Evolutionary conservation across 1,140 invertebrate genomes (phyloP), one percentile per base, ranked within the genome.

Genomic region (Scaptomyza hsui): DNA sequence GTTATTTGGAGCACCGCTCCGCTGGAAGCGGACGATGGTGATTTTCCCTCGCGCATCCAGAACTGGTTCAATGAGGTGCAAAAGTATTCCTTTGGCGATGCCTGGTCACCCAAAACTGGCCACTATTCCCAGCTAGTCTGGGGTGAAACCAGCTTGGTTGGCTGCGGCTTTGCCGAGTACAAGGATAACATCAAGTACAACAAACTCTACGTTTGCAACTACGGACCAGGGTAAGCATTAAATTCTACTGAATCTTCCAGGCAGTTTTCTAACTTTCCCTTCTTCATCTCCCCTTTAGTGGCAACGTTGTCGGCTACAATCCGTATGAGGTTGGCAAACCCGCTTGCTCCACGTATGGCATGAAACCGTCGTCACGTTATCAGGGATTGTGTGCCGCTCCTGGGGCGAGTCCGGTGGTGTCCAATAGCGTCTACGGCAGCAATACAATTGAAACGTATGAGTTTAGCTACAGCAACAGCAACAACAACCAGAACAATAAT

Each of bases 101-200:
- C 93, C 60, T 95, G 94, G 88, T 94, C 93, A 51, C 92, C 93
- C 64, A 93, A 93, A 65, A 96, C 95, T 4, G 96, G 95, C 42
- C 96, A 97, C 92, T 97, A 96, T 89, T 96, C 96, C 41, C 96
- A 97, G 94, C 92, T 97, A 75, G 94, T 96, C 29, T 97, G 96
- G 96, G 94, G 94, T 55, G 94, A 95, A 78, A 96, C 95, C 4
- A 94, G 94, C 78, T 92, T 95, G 44, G 93, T 97, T 24, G 96
- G 96, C 24, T 97, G 96, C 89, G 96, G 96, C 15, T 97, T 94
- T 86, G 93, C 95, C 0, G 96, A 95, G 91, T 97, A 95, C 91
- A 95, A 95, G 72, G 95, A 96, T 65, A 92, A 93, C 1, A 65
- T 92, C 65, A 95, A 95, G 42, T 96, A 95, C 89, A 95, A 95